Evolutionary conservation across 1,140 invertebrate genomes (phyloP), one percentile per base, ranked within the genome.

Genomic region (Drosophila malerkotliana): DNA sequence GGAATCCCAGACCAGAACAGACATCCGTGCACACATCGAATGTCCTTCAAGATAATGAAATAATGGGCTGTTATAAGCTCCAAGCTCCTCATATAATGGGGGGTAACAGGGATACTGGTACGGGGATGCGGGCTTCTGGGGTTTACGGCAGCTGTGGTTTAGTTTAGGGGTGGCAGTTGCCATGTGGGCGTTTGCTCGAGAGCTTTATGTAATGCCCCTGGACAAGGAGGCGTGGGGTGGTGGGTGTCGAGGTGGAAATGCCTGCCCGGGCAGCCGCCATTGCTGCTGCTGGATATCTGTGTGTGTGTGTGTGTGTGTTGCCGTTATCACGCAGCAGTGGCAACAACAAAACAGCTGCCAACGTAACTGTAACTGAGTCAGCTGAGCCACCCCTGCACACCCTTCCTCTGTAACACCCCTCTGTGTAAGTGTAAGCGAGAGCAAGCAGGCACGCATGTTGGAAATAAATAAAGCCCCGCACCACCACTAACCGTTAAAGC

Each of bases 31-130:
- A 81, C 61, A 62, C 73, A 72, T 57, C 77, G 59, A 74, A 74
- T 76, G 75, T 87, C 82, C 83, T 87, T 72, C 71, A 52, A 82
- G 83, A 72, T 88, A 74, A 79, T 79, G 68, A 82, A 81, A 81
- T 81, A 59, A 71, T 77, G 47, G 57, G 57, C 68, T 71, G 66
- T 72, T 72, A 67, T 67, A 72, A 67, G n/a, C 44, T 49, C 62
- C 37, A 12, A 21, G 53, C 51, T 57, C 37, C 57, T 63, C 71
- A 74, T 52, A 58, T 63, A 73, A 74, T 62, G 71, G 58, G 63
- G 49, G 49, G 41, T 3, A 21, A 21, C 61, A 44, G 54, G 73
- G 54, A 37, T 68, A 67, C 53, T 18, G 24, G 28, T 10, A 51
- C 18, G 39, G 41, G 28, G 41, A 75, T 75, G 37, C 49, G 66